phyloP scores from a whole-genome alignment of 2,888 invertebrate species.

The Elmis aenea region DNA sequence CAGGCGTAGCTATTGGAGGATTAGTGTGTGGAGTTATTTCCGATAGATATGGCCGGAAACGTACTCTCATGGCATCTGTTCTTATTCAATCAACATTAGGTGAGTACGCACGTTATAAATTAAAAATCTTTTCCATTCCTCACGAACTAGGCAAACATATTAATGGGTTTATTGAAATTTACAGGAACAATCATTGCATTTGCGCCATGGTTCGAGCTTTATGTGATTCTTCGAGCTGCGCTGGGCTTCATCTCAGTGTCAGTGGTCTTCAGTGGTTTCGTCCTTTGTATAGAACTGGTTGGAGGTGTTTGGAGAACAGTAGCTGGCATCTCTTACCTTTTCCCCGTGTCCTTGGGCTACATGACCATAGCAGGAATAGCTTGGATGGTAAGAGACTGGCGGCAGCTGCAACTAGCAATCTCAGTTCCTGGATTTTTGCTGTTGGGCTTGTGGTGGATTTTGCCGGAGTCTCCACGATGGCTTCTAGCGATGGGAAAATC shows the following conservation, averaged over 20 bases:
- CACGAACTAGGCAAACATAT: too few relatives aligned
- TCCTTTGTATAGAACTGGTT: slow-evolving; percentile 72
- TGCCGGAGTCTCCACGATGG: slow-evolving; percentile 81
- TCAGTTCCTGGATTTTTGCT: slow-evolving; percentile 68
- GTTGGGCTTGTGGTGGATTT: slow-evolving; percentile 63
- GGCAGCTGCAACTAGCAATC: slow-evolving; percentile 65
- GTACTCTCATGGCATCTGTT: slow-evolving; percentile 66
- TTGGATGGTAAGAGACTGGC: slow-evolving; percentile 66
- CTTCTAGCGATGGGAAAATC: slow-evolving; percentile 65
- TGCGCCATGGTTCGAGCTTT: slow-evolving; percentile 65
- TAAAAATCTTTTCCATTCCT: too few relatives aligned
- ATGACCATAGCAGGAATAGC: slow-evolving; percentile 69
- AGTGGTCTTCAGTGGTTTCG: slow-evolving; percentile 75
- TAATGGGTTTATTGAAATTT: too few relatives aligned
- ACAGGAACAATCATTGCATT: slow-evolving; percentile 56
- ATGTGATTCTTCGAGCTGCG: slow-evolving; percentile 62
- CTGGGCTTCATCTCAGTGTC: slow-evolving; percentile 77
- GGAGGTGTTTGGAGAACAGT: slow-evolving; percentile 77
- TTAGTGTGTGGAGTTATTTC: slow-evolving; percentile 75
- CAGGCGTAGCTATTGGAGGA: slow-evolving; percentile 73
- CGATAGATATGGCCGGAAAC: slow-evolving; percentile 74
- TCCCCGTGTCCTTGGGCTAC: slow-evolving; percentile 73
- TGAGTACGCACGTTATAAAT: slow-evolving; percentile 35
- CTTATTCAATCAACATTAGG: slow-evolving; percentile 64
- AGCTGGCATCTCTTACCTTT: slow-evolving; percentile 74